phyloP scores from a whole-genome alignment of 2,797 vertebrate species.

The Astyanax mexicanus region DNA sequence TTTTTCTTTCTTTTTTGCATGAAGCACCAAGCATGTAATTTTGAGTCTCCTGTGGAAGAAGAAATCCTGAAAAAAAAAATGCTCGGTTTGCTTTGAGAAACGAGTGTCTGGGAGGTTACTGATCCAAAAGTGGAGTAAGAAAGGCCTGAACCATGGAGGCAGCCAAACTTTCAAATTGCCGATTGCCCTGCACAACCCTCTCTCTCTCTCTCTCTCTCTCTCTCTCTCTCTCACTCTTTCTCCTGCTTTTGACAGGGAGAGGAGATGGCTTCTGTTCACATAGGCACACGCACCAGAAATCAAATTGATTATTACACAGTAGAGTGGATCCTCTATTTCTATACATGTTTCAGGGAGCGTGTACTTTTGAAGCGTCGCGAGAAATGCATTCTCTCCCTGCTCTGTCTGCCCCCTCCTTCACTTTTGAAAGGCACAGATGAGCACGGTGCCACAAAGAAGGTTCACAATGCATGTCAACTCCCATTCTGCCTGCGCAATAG shows the following conservation, averaged over 20 bases:
- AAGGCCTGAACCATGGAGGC: conserved; percentile 26
- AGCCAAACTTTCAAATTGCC: conserved; percentile 47
- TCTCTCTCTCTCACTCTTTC: conserved; percentile 7
- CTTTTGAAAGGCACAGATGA: conserved; percentile 53
- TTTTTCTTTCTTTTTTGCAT: background rate
- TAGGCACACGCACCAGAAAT: conserved; percentile 47
- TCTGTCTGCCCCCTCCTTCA: conserved; percentile 31
- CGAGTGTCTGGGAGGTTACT: conserved; percentile 1
- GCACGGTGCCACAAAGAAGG: conserved; percentile 43
- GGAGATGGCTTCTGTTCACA: conserved; percentile 47
- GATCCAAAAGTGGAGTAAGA: conserved; percentile 24
- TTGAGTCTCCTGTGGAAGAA: background rate
- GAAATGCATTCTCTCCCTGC: conserved; percentile 50
- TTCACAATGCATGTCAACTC: conserved; percentile 58
- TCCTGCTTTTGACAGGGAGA: conserved; percentile 48
- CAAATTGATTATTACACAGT: conserved; percentile 65
- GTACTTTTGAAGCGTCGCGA: conserved; percentile 57
- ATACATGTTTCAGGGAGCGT: conserved; percentile 55
- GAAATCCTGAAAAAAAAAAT: background rate
- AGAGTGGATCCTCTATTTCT: conserved; percentile 60
- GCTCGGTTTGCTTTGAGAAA: background rate
- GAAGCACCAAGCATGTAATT: background rate
- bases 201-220: conserved; percentile 14
- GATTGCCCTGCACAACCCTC: conserved; percentile 41
- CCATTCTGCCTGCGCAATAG: conserved; percentile 32